phyloP scores from a whole-genome alignment of 2,888 invertebrate genomes.

The Andricus quercusramuli region DNA sequence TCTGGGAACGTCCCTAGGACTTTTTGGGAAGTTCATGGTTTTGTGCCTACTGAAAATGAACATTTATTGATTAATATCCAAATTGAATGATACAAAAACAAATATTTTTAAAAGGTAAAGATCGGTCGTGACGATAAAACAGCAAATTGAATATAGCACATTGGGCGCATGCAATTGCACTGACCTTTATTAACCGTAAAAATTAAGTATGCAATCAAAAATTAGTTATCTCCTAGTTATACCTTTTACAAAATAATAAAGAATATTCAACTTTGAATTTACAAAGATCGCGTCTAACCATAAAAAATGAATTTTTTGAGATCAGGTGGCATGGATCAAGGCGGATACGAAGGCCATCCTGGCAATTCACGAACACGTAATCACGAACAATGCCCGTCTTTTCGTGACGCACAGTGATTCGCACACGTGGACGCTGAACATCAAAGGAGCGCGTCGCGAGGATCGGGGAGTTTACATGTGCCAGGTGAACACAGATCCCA shows the following conservation, averaged over 20 bases:
- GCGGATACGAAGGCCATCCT: slow-evolving; percentile 95
- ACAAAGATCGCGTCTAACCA: slow-evolving; percentile 10
- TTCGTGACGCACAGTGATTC: slow-evolving; percentile 95
- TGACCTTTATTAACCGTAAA: background rate
- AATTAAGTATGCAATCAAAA: background rate
- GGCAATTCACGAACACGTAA: slow-evolving; percentile 95
- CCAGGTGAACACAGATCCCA: slow-evolving; percentile 96
- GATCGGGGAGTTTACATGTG: slow-evolving; percentile 96
- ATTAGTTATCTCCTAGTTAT: background rate
- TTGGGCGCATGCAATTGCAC: background rate
- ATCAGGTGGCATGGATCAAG: slow-evolving; percentile 96
- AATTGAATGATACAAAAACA: background rate
- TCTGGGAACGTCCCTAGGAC: no score
- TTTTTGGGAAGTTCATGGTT: no score
- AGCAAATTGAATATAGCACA: background rate
- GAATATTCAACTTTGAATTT: background rate
- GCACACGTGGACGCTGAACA: slow-evolving; percentile 95
- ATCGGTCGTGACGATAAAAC: background rate
- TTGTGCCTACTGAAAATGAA: no score
- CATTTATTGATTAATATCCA: background rate
- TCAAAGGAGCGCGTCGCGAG: slow-evolving; percentile 90
- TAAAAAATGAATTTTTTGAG: slow-evolving; percentile 59
- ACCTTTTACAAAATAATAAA: background rate
- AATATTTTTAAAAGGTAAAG: background rate
- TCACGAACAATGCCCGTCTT: slow-evolving; percentile 93